A percentile compares a stretch with the other conserved stretches of the same genome.
These are phyloP conservation scores for Drosophila putrida DNA, from an alignment of 2,888 invertebrate species.

Conservation along the genomic window DNA sequence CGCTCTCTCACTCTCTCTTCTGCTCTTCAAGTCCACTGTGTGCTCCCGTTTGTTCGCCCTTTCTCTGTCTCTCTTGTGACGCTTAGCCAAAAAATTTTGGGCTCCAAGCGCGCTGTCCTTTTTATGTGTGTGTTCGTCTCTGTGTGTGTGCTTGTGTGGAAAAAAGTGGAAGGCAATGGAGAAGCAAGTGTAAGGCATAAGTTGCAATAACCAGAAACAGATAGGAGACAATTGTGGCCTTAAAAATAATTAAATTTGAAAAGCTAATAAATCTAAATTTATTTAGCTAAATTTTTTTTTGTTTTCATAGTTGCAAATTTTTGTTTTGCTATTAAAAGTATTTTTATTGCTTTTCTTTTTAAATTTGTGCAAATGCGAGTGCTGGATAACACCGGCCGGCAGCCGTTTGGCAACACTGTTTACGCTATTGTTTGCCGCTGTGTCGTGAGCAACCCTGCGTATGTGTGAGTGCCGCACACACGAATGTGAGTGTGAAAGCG, in stretches of 20 bases:
- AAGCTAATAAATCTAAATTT: background rate
- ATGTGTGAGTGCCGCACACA: conserved; percentile 33
- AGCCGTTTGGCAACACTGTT: conserved; percentile 57
- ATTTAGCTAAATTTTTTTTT: background rate
- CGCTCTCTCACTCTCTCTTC: conserved; percentile 23
- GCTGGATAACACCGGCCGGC: conserved; percentile 61
- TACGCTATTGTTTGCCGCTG: conserved; percentile 25
- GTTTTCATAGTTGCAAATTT: background rate
- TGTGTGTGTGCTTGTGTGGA: conserved; percentile 29
- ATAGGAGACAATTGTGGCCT: background rate
- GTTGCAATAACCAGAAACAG: conserved; percentile 11
- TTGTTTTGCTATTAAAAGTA: conserved; percentile 1
- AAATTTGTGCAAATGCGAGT: conserved; percentile 47
- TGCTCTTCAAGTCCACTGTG: conserved; percentile 3
- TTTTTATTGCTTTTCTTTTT: conserved; percentile 20
- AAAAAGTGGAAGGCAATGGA: conserved; percentile 37
- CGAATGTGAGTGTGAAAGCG: conserved; percentile 64
- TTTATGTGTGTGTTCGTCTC: conserved; percentile 32
- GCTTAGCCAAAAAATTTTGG: conserved; percentile 60
- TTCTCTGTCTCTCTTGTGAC: conserved; percentile 45
- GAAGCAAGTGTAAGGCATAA: conserved; percentile 30
- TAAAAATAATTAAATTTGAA: too few species aligned
- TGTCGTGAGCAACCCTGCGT: conserved; percentile 54
- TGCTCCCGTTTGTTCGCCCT: conserved; percentile 20
- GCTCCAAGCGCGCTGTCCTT: conserved; percentile 74